Conservation (phyloP, 2,888 invertebrate genomes). For the Drosophila setosimentum region DNA sequence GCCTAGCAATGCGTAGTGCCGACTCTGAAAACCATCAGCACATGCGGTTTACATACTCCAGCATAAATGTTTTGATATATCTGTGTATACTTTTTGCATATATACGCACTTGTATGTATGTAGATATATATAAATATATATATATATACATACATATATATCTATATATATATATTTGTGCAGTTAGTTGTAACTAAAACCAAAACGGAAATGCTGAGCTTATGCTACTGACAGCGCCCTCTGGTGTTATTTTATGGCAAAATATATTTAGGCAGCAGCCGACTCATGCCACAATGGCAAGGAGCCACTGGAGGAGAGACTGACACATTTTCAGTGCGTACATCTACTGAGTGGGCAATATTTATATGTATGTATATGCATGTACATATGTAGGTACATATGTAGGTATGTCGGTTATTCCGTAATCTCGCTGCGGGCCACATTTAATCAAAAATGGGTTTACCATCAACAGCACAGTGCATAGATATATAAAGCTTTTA, state of each 20-base stretch:
- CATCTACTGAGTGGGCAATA: neutral
- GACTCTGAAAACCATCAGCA: conserved; percentile 62
- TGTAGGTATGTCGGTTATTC: conserved; percentile 2
- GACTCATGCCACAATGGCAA: conserved; percentile 1
- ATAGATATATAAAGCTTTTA: conserved; percentile 8
- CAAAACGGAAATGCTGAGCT: conserved; percentile 71
- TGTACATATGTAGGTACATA: neutral
- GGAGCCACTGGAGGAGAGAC: neutral
- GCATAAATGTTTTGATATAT: conserved; percentile 61
- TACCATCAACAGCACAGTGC: conserved; percentile 35
- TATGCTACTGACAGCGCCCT: conserved; percentile 76
- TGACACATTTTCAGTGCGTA: conserved; percentile 55
- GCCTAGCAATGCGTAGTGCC: conserved; percentile 65
- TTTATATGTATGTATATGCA: neutral
- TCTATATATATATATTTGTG: conserved; percentile 8
- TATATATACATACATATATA: conserved; percentile 1
- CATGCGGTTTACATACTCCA: conserved; percentile 59
- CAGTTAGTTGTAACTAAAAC: conserved; percentile 71
- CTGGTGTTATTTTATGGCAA: conserved; percentile 72
- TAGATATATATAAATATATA: conserved; percentile 16
- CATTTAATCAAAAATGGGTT: conserved; percentile 72
- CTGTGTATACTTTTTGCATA: neutral
- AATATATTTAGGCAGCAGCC: conserved; percentile 52
- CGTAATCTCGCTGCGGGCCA: conserved; percentile 58
- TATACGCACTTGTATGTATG: neutral